Evolutionary conservation across 2,113 vertebrate genomes (phyloP).

Genomic region (Gila orcuttii): DNA sequence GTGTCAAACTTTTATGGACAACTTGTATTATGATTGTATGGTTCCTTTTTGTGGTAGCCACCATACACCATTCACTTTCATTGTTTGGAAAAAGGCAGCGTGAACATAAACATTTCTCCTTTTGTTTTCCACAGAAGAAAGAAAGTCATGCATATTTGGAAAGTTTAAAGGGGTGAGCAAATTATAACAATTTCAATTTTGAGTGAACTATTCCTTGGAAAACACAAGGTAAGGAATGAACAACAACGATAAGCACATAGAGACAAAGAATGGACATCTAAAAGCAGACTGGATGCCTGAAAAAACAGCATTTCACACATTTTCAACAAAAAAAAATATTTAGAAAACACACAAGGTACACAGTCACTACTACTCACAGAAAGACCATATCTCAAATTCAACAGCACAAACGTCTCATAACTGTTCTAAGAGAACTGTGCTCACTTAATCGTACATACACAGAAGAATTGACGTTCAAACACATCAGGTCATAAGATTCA

Average conservation of each 20-base stretch:
- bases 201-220: not conserved
- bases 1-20: too few relatives aligned
- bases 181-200: not conserved
- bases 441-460: not conserved
- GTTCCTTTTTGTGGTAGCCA: not conserved
- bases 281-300: conserved; percentile 49
- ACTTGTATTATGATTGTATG: not conserved
- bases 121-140: not conserved
- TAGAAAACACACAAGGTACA: conserved; percentile 22
- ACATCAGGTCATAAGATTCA: conserved; percentile 39
- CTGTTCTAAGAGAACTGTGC: not conserved
- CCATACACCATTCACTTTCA: not conserved
- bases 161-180: not conserved
- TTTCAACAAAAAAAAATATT: not conserved
- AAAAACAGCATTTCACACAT: conserved; percentile 4
- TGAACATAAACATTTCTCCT: not conserved
- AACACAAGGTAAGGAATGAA: not conserved
- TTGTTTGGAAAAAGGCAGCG: not conserved
- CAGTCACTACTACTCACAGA: conserved; percentile 31
- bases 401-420: conserved; percentile 6
- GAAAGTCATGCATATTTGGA: not conserved
- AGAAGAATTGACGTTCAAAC: conserved; percentile 6
- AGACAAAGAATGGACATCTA: conserved; percentile 46
- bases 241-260: conserved; percentile 23
- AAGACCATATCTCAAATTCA: conserved; percentile 8